A percentile compares a stretch with the other conserved stretches of the same genome.
phyloP scores from a whole-genome alignment of 2,888 invertebrate species.

The Xestia ashworthii region DNA sequence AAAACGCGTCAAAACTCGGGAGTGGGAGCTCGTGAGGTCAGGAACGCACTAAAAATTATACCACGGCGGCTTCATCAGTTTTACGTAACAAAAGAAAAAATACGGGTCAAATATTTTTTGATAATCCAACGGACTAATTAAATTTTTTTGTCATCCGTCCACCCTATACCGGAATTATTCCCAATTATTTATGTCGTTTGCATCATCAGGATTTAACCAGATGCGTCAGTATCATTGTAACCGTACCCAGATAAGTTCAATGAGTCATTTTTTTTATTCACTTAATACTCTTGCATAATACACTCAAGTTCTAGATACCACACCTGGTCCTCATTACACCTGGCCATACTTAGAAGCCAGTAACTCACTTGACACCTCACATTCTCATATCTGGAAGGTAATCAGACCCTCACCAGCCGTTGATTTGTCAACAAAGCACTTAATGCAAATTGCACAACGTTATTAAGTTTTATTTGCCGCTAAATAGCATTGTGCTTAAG shows the following conservation, averaged over 20 bases:
- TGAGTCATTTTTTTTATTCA: not conserved
- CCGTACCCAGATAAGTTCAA: not conserved
- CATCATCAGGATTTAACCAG: constrained; percentile 1
- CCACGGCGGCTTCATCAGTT: too few species aligned
- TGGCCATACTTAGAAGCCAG: constrained; percentile 52
- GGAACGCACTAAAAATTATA: too few species aligned
- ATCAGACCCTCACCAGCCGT: constrained; percentile 70
- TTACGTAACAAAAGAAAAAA: too few species aligned
- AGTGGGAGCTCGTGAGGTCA: too few species aligned
- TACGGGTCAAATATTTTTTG: too few species aligned
- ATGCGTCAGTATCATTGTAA: constrained; percentile 28
- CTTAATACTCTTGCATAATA: constrained; percentile 25
- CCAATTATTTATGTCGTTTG: not conserved
- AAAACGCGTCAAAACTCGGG: too few species aligned
- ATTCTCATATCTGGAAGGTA: constrained; percentile 69
- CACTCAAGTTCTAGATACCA: constrained; percentile 16
- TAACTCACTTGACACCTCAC: constrained; percentile 54
- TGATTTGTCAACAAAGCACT: constrained; percentile 75
- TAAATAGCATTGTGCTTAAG: constrained; percentile 63
- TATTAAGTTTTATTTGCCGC: constrained; percentile 59
- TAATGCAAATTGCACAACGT: constrained; percentile 65
- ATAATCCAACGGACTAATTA: too few species aligned
- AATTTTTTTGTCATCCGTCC: too few species aligned
- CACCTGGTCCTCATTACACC: constrained; percentile 35
- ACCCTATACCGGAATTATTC: not conserved